Evolutionary conservation across 2,113 vertebrate species (phyloP), one percentile per base, ranked within the genome.

Genomic region (Emydura subglobosa): DNA sequence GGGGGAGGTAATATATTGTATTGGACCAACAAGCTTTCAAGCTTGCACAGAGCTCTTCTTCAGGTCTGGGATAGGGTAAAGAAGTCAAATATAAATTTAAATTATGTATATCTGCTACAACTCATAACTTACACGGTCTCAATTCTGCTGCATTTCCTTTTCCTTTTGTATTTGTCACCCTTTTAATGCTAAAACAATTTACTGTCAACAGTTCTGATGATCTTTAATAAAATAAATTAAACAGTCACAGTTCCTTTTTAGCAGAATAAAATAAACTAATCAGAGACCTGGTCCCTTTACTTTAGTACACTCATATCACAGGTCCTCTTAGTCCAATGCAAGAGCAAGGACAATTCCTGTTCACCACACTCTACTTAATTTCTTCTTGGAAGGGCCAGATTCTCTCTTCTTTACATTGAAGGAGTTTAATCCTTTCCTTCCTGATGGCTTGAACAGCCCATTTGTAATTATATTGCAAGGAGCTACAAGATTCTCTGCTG

Each of bases 261-360:
- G 1, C 17, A 34, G 0, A 39, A 16, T 5, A 92, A 82, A 86
- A 29, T 11, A 90, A 85, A 68, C 0, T 5, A 19, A 50, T 16
- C 6, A 44, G 3, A 79, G 5, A 5, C 12, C 1, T 39, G 2
- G 5, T 3, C 14, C 31, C 79, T 92, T 57, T 44, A 72, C 11
- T 88, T 85, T 1, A 82, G n/a, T 7, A 17, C 1, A n/a, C 31
- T 34, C 12, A 91, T 83, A 24, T 21, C 4, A 21, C 7, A 83
- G 78, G 82, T 74, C 72, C 72, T n/a, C 7, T 68, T 17, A 68
- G 16, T 34, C 17, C 34, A 68, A 19, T 72, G 76, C 5, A 89
- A 79, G 47, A 74, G 0, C 1, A 82, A 61, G 11, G 16, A 79
- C 27, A 21, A 86, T 5, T 1, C 1, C 22, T 61, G 50, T 72